These are phyloP conservation scores for Drosophila mauritiana DNA, from an alignment of 1,140 invertebrate genomes.

Conservation along the genomic window DNA sequence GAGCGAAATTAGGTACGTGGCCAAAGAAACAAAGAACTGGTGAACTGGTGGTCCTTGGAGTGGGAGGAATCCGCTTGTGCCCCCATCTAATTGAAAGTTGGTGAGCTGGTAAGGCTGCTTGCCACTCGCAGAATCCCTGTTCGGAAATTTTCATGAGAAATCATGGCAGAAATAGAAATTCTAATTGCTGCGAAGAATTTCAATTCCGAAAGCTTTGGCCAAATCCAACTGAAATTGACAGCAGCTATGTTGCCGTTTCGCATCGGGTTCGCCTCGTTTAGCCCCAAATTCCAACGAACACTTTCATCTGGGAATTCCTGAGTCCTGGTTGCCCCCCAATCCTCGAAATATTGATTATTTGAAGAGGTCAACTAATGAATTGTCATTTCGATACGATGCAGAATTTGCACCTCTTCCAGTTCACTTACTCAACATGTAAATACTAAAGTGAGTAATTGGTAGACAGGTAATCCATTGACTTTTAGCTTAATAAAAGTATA, in stretches of 20 bases:
- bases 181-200: constrained; percentile 42
- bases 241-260: constrained; percentile 8
- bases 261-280: constrained; percentile 15
- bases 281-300: constrained; percentile 10
- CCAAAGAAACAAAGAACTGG: constrained; percentile 32
- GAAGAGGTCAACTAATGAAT: not conserved
- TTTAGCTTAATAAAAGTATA: no score
- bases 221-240: constrained; percentile 40
- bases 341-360: not conserved
- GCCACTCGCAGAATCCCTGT: constrained; percentile 16
- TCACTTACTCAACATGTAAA: constrained; percentile 8
- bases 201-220: constrained; percentile 29
- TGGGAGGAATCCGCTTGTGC: not conserved
- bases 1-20: constrained; percentile 35
- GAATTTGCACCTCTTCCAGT: no score
- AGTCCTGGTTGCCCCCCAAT: not conserved
- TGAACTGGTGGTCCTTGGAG: constrained; percentile 1
- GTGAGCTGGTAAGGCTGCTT: constrained; percentile 13
- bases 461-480: no score
- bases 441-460: no score
- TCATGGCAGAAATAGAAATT: constrained; percentile 42
- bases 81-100: constrained; percentile 38
- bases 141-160: constrained; percentile 32
- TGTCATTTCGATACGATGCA: not conserved
- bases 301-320: not conserved